Conservation (phyloP, 1,140 invertebrate genomes). For the Triops longicaudatus region DNA sequence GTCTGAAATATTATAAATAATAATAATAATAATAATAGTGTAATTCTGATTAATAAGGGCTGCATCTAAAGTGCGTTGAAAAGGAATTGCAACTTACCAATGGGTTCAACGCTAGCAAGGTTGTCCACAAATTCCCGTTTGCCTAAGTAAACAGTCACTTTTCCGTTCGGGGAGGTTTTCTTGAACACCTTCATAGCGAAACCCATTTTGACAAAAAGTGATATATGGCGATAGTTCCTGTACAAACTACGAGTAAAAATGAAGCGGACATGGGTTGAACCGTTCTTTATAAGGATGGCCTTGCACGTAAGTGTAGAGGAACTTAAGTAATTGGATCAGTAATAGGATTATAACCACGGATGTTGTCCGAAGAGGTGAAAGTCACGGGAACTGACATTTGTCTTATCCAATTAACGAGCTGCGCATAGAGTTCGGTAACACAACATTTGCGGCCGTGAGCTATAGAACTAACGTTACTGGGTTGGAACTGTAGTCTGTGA, state of each 20-base stretch:
- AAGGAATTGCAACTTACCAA: constrained; percentile 55
- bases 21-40: not conserved
- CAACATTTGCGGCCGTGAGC: not conserved
- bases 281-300: not conserved
- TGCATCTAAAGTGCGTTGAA: not conserved
- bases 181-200: constrained; percentile 89
- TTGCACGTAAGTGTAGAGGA: not conserved
- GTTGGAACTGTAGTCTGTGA: no score
- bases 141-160: constrained; percentile 87
- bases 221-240: not conserved
- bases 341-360: not conserved
- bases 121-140: constrained; percentile 96
- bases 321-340: constrained; percentile 9
- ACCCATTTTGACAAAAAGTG: constrained; percentile 56
- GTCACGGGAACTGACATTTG: constrained; percentile 6
- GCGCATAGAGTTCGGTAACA: not conserved
- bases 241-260: not conserved
- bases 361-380: not conserved
- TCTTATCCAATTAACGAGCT: constrained; percentile 8
- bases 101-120: constrained; percentile 79
- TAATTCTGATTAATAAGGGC: not conserved
- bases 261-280: not conserved
- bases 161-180: constrained; percentile 88
- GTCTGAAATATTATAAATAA: constrained; percentile 51
- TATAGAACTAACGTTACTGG: no score